Evolutionary conservation across 2,797 vertebrate genomes (phyloP).

Genomic region (Morelia viridis): DNA sequence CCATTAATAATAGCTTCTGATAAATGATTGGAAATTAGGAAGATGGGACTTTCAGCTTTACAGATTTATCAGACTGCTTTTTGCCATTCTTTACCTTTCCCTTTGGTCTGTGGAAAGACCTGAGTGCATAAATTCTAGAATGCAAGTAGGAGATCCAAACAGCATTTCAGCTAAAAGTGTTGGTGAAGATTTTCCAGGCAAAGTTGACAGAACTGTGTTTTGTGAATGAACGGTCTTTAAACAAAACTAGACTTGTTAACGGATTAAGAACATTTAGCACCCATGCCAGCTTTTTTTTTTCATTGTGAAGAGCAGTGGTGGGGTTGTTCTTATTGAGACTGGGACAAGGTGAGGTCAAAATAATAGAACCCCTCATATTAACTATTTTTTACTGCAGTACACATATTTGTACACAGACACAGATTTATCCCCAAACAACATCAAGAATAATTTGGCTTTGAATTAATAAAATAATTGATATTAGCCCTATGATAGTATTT

Average conservation of each 20-base stretch:
- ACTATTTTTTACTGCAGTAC: background rate
- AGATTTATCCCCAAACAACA: background rate
- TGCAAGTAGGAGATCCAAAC: background rate
- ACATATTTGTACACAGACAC: background rate
- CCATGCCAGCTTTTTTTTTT: background rate
- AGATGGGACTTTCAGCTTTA: background rate
- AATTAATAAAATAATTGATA: background rate
- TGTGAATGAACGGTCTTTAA: background rate
- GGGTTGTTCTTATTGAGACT: background rate
- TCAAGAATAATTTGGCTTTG: background rate
- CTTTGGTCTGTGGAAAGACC: background rate
- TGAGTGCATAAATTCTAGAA: background rate
- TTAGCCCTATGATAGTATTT: background rate
- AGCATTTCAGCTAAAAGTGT: background rate
- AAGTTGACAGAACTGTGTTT: background rate
- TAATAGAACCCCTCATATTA: background rate
- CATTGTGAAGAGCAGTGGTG: background rate
- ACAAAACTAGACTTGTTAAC: background rate
- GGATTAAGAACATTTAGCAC: background rate
- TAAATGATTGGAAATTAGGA: background rate
- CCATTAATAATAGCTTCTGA: background rate
- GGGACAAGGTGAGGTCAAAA: background rate
- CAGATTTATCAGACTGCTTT: background rate
- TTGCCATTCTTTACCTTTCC: background rate
- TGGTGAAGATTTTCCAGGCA: background rate